Evolutionary conservation across 2,113 vertebrate species (phyloP), one percentile per base, ranked within the genome.

Genomic region (Casuarius casuarius): DNA sequence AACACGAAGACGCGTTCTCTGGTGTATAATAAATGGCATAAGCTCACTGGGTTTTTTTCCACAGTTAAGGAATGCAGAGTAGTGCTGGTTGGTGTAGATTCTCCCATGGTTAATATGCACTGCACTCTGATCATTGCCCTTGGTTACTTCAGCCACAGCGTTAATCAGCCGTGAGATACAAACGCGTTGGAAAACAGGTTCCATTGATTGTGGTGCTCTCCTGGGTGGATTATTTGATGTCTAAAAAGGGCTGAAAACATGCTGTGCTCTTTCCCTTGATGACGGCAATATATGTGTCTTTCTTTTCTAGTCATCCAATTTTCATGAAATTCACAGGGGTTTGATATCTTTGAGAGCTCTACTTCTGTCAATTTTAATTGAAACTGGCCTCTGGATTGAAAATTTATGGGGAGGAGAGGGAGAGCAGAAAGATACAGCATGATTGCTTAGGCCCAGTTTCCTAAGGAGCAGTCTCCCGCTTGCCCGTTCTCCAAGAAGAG

Each of bases 121-220:
- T 58, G 33, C 61, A 5, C 5, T 62, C 7, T 5, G 4, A 0
- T 20, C 7, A 1, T 12, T 48, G 68, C 14, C 9, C 33, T 68
- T 5, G 0, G 6, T 38, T 66, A 63, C 0, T 0, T 0, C 44
- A 18, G 49, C 13, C 35, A 68, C 1, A 70, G 12, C 16, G 33
- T 78, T 25, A 35, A 22, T 25, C 25, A 4, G 2, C 54, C 9
- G 21, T 22, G 25, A 84, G 25, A 26, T 44, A 58, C 17, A 59
- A 92, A 54, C 9, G 46, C 33, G 10, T 25, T 58, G 46, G 25
- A 80, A 49, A 83, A 35, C 26, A 70, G 17, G 7, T 73, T 48
- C 9, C 25, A 56, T 14, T 74, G 35, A n/a, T 7, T 49, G 29
- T 40, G 5, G 3, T 56, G 17, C 12, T 68, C 8, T 79, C 20